These are phyloP conservation scores for Cerastis rubricosa DNA, from an alignment of 2,888 invertebrate species.

Conservation along the genomic window DNA sequence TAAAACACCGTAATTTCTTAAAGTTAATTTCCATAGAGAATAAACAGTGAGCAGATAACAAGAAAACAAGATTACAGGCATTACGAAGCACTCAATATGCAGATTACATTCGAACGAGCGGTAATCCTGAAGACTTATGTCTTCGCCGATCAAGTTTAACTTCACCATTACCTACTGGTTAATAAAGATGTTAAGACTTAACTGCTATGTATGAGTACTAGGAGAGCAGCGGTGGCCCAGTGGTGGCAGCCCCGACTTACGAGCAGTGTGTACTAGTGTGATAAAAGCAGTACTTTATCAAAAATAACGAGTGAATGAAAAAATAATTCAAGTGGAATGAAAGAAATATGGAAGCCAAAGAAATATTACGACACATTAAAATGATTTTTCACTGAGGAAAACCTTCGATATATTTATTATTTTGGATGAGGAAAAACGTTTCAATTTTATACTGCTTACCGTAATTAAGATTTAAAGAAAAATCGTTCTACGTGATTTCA, in stretches of 20 bases:
- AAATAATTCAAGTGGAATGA: not conserved
- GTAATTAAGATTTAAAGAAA: conserved; percentile 1
- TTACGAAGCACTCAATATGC: conserved; percentile 63
- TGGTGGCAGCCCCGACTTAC: too few species aligned
- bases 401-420: not conserved
- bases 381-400: conserved; percentile 12
- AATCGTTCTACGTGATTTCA: not conserved
- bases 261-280: too few species aligned
- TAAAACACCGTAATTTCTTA: not conserved
- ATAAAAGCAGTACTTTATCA: too few species aligned
- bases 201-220: conserved; percentile 6
- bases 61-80: conserved; percentile 54
- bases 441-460: not conserved
- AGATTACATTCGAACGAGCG: conserved; percentile 46
- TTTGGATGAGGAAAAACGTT: not conserved
- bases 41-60: conserved; percentile 7
- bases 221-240: too few species aligned
- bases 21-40: conserved; percentile 19
- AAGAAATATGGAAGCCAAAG: conserved; percentile 4
- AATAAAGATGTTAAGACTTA: conserved; percentile 19
- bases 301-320: conserved; percentile 7
- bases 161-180: not conserved
- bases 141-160: conserved; percentile 34
- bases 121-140: conserved; percentile 50
- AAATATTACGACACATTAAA: conserved; percentile 27